These are phyloP conservation scores for Gavia stellata DNA, from an alignment of 2,113 vertebrate genomes.

Conservation along the genomic window DNA sequence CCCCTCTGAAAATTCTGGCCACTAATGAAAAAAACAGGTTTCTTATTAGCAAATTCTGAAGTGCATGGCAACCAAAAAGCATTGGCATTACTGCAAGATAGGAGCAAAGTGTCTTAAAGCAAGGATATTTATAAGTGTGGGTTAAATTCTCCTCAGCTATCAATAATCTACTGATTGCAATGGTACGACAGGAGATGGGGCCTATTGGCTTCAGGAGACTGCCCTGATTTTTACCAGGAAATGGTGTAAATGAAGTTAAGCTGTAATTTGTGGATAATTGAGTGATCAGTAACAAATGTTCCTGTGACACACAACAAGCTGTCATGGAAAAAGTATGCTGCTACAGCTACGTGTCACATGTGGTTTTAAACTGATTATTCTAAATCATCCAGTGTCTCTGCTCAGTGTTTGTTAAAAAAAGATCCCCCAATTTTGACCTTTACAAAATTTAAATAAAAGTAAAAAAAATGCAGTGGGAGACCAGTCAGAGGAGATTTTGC, in stretches of 20 bases:
- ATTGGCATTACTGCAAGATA: neutral
- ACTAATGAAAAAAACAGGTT: neutral
- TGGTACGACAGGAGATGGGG: neutral
- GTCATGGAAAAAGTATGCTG: slow-evolving; percentile 14
- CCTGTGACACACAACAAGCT: slow-evolving; percentile 38
- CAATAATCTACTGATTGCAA: neutral
- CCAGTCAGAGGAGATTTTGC: neutral
- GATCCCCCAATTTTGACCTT: neutral
- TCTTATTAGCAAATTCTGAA: neutral
- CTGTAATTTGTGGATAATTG: slow-evolving; percentile 45
- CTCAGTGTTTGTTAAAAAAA: neutral
- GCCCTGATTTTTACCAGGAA: neutral
- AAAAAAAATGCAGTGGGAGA: neutral
- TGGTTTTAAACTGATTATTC: slow-evolving; percentile 47
- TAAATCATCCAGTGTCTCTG: neutral
- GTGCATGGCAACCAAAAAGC: neutral
- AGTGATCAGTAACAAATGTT: slow-evolving; percentile 48
- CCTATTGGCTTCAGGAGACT: neutral
- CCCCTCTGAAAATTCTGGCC: neutral
- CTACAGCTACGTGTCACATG: slow-evolving; percentile 2
- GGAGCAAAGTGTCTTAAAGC: neutral
- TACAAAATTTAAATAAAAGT: neutral
- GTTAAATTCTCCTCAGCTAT: neutral
- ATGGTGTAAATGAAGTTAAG: slow-evolving; percentile 27
- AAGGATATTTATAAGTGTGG: neutral